phyloP scores from a whole-genome alignment of 1,140 invertebrate genomes.

The Ctenoplectra terminalis region DNA sequence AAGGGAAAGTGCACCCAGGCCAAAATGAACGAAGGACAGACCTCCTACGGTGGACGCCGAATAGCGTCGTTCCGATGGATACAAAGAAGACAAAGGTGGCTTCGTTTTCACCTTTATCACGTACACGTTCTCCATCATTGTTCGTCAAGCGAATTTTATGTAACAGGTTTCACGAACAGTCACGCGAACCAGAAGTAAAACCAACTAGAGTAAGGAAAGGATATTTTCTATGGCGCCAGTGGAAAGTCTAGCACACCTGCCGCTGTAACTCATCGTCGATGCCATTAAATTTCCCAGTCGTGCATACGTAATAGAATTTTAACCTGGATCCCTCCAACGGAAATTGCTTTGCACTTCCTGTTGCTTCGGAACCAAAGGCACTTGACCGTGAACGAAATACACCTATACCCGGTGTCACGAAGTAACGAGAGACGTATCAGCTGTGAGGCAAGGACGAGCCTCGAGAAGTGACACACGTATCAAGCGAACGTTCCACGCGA shows the following conservation, averaged over 20 bases:
- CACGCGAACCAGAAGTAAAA: not conserved
- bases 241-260: not conserved
- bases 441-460: not conserved
- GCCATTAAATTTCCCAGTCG: not conserved
- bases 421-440: not conserved
- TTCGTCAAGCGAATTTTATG: not conserved
- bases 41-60: conserved; percentile 87
- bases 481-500: not conserved
- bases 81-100: conserved; percentile 84
- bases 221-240: not conserved
- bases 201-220: not conserved
- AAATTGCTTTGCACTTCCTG: conserved; percentile 49
- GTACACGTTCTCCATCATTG: conserved; percentile 86
- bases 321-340: conserved; percentile 31
- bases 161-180: not conserved
- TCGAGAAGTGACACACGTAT: too few species aligned
- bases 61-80: conserved; percentile 86
- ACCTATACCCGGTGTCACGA: conserved; percentile 14
- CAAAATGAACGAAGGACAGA: conserved; percentile 85
- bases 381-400: conserved; percentile 57
- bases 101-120: conserved; percentile 86
- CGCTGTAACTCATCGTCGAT: not conserved
- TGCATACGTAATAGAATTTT: not conserved
- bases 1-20: conserved; percentile 83
- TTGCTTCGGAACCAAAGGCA: conserved; percentile 25